Conservation (phyloP, 2,113 vertebrate genomes). For the Cyphomyrus discorhynchus region DNA sequence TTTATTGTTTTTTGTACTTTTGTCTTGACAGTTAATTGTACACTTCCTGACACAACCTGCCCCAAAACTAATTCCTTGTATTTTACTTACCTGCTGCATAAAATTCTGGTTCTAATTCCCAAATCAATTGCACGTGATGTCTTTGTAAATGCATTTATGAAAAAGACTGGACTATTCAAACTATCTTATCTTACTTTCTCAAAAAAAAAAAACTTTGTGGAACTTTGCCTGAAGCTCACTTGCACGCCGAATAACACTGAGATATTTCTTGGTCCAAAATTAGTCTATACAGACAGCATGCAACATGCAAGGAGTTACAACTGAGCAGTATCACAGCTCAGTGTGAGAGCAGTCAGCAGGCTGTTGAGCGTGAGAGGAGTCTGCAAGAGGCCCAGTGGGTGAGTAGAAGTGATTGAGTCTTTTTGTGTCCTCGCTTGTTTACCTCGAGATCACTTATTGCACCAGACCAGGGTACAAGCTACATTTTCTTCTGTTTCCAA, state of each 20-base stretch:
- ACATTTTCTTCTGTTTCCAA: not conserved
- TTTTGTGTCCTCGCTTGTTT: not conserved
- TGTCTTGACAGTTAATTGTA: not conserved
- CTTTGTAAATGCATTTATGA: not conserved
- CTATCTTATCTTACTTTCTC: not conserved
- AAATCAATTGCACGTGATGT: not conserved
- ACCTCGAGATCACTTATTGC: not conserved
- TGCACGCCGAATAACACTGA: not conserved
- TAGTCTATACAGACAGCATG: not conserved
- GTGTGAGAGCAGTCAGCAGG: not conserved
- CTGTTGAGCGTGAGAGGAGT: not conserved
- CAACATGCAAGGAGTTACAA: not conserved
- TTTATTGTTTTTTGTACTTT: not conserved
- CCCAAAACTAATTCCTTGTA: not conserved
- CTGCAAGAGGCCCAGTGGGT: not conserved
- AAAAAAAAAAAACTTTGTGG: not conserved
- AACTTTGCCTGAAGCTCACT: not conserved
- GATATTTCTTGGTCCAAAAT: not conserved
- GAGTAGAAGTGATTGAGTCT: not conserved
- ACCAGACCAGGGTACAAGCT: not conserved
- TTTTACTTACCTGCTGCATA: not conserved
- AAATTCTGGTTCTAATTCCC: not conserved
- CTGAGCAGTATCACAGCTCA: not conserved
- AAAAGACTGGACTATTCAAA: not conserved
- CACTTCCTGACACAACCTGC: not conserved